A percentile compares a stretch with the other conserved stretches of the same genome.
These are phyloP conservation scores for Netelia inedita DNA, from an alignment of 2,888 invertebrate genomes.

Conservation along the genomic window DNA sequence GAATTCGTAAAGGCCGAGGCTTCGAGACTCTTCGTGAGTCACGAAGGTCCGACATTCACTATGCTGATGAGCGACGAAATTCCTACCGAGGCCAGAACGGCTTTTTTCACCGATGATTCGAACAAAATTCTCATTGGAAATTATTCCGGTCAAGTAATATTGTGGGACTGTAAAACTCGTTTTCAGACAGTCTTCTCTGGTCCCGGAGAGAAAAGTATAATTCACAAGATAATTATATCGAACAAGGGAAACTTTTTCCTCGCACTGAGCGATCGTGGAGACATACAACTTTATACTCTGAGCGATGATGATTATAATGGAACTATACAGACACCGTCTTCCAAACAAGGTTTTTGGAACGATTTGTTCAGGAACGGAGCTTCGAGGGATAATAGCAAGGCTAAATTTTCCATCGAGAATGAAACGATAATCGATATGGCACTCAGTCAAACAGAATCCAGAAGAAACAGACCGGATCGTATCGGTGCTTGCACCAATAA, in stretches of 20 bases:
- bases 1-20: slow-evolving; percentile 86
- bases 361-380: slow-evolving; percentile 72
- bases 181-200: slow-evolving; percentile 84
- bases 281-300: slow-evolving; percentile 86
- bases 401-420: slow-evolving; percentile 72
- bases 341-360: slow-evolving; percentile 80
- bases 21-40: slow-evolving; percentile 88
- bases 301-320: slow-evolving; percentile 63
- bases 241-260: slow-evolving; percentile 86
- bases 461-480: slow-evolving; percentile 67
- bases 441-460: slow-evolving; percentile 43
- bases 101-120: slow-evolving; percentile 84
- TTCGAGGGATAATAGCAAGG: slow-evolving; percentile 77
- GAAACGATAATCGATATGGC: slow-evolving; percentile 77
- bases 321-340: slow-evolving; percentile 76
- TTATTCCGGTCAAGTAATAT: slow-evolving; percentile 85
- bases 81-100: slow-evolving; percentile 86
- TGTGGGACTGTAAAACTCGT: slow-evolving; percentile 88
- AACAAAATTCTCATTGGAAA: slow-evolving; percentile 86
- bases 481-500: slow-evolving; percentile 79
- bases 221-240: slow-evolving; percentile 85
- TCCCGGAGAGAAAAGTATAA: slow-evolving; percentile 71
- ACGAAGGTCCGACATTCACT: slow-evolving; percentile 84
- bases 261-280: slow-evolving; percentile 87
- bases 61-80: slow-evolving; percentile 87